Evolutionary conservation across 1,140 invertebrate species (phyloP).

Genomic region (Tetramorium alpestre): DNA sequence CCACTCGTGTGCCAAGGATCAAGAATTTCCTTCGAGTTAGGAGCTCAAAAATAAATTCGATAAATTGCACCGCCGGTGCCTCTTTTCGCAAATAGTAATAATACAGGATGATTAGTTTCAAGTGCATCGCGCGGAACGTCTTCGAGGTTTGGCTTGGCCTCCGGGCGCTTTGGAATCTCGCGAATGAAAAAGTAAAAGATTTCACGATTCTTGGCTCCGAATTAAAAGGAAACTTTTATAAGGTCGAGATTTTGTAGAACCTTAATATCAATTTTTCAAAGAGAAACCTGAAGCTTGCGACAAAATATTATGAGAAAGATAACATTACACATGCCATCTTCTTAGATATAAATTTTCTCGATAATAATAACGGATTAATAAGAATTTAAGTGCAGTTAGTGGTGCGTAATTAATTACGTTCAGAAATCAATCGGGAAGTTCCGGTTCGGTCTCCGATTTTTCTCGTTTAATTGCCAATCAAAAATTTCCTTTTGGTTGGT

Average conservation of each 20-base stretch:
- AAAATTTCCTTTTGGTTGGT: not conserved
- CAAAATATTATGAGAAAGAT: not conserved
- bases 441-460: not conserved
- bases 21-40: constrained; percentile 49
- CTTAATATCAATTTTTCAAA: not conserved
- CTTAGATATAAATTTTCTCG: not conserved
- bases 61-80: not conserved
- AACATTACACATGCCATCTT: not conserved
- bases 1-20: constrained; percentile 68
- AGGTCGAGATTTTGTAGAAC: not conserved
- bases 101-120: constrained; percentile 14
- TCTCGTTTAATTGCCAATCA: constrained; percentile 32
- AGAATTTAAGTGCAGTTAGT: not conserved
- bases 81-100: constrained; percentile 10
- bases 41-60: constrained; percentile 46
- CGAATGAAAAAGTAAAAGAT: not conserved
- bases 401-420: constrained; percentile 9
- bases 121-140: not conserved
- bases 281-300: not conserved
- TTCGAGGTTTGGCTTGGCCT: not conserved
- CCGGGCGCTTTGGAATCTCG: not conserved
- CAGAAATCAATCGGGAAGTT: constrained; percentile 13
- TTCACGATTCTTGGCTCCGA: not conserved
- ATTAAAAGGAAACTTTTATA: not conserved
- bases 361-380: constrained; percentile 1